Evolutionary conservation across 2,113 vertebrate genomes (phyloP).

Genomic region (Polypterus senegalus): DNA sequence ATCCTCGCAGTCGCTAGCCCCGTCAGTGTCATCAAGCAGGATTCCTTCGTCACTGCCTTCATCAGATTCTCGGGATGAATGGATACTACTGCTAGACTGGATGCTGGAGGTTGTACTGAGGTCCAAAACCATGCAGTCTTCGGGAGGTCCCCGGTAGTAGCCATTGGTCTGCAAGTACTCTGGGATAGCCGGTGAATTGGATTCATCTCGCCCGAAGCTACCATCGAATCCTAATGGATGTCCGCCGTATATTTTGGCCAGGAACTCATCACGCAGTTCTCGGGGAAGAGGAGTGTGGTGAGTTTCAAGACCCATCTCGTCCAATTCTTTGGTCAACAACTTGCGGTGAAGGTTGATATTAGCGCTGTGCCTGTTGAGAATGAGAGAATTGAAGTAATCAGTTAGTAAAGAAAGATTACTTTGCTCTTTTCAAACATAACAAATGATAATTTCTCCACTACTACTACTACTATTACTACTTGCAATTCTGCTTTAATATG

Average conservation of each 20-base stretch:
- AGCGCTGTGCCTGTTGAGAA: conserved; percentile 87
- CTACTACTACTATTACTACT: too few relatives aligned
- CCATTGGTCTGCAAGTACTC: conserved; percentile 82
- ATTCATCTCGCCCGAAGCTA: conserved; percentile 44
- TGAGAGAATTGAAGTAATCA: conserved; percentile 12
- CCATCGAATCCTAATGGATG: conserved; percentile 77
- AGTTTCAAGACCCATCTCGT: conserved; percentile 95
- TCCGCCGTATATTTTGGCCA: conserved; percentile 89
- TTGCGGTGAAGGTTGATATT: conserved; percentile 99
- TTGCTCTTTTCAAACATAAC: background rate
- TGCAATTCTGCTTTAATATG: too few relatives aligned
- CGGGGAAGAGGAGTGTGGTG: conserved; percentile 84
- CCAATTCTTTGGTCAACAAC: conserved; percentile 99
- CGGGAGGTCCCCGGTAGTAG: conserved; percentile 66
- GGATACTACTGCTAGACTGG: conserved; percentile 89
- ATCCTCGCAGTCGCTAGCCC: conserved; percentile 80
- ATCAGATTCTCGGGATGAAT: conserved; percentile 89
- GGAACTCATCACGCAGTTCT: conserved; percentile 88
- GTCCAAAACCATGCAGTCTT: conserved; percentile 94
- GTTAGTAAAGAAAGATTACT: background rate
- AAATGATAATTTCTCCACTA: too few relatives aligned
- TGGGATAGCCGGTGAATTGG: conserved; percentile 67
- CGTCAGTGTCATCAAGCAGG: conserved; percentile 87
- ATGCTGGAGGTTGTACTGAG: conserved; percentile 91
- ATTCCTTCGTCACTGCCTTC: conserved; percentile 94